A percentile compares a stretch with the other conserved stretches of the same genome.
These are phyloP conservation scores for Omphaloscelis lunosa DNA, from an alignment of 2,888 invertebrate species.

Conservation along the genomic window DNA sequence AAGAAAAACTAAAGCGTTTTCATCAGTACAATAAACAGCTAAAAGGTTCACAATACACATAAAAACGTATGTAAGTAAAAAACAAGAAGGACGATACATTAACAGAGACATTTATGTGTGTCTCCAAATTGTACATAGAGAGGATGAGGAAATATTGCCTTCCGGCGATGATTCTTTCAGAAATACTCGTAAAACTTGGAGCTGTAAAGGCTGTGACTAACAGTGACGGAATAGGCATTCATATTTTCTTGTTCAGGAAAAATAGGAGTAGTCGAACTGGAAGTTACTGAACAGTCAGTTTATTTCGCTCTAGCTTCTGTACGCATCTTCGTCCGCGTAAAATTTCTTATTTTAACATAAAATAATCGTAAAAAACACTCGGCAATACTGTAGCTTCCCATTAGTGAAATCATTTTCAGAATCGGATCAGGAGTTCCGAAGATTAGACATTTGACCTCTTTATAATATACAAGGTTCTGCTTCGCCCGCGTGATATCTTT, in stretches of 20 bases:
- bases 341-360: no score
- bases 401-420: no score
- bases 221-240: constrained; percentile 29
- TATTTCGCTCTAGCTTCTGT: background rate
- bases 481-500: no score
- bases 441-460: no score
- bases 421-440: no score
- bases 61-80: constrained; percentile 13
- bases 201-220: constrained; percentile 24
- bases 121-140: constrained; percentile 45
- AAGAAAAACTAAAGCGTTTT: constrained; percentile 50
- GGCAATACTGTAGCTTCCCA: no score
- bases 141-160: constrained; percentile 49
- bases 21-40: constrained; percentile 33
- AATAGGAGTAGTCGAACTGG: constrained; percentile 14
- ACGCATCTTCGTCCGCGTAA: no score
- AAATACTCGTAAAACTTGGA: constrained; percentile 29
- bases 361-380: no score
- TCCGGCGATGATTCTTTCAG: constrained; percentile 42
- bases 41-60: constrained; percentile 30
- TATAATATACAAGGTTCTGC: no score
- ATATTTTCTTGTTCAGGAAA: constrained; percentile 22
- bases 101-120: constrained; percentile 35
- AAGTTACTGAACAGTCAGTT: background rate
- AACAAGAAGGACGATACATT: constrained; percentile 21